phyloP scores from a whole-genome alignment of 2,888 invertebrate genomes.

The Pristionchus fissidentatus region DNA sequence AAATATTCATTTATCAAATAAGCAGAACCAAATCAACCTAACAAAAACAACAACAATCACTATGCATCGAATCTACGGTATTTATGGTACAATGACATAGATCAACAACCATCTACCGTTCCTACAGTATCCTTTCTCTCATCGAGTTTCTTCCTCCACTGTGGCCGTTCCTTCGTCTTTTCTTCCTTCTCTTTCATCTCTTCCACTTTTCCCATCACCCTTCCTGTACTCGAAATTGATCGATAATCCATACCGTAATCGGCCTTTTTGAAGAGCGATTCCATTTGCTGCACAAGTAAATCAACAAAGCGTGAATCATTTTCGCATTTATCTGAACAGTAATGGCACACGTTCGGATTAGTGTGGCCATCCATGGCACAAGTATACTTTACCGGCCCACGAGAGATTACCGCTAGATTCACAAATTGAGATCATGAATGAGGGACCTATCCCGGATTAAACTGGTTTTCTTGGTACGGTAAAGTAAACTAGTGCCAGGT shows the following conservation, averaged over 20 bases:
- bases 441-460: not conserved
- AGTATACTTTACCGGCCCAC: too few species aligned
- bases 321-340: too few species aligned
- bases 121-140: conserved; percentile 13
- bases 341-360: not conserved
- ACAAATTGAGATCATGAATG: too few species aligned
- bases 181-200: conserved; percentile 34
- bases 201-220: conserved; percentile 43
- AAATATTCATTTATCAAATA: too few species aligned
- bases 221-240: conserved; percentile 24
- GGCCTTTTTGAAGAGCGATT: conserved; percentile 44
- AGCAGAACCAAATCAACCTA: not conserved
- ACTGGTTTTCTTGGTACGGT: not conserved
- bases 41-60: not conserved
- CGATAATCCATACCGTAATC: conserved; percentile 51
- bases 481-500: too few species aligned
- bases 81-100: not conserved
- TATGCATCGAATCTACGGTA: not conserved
- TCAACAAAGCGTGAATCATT: too few species aligned
- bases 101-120: too few species aligned
- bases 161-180: conserved; percentile 20
- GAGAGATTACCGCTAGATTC: too few species aligned
- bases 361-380: not conserved
- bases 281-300: conserved; percentile 43
- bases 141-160: conserved; percentile 15